These are phyloP conservation scores for Lordiphosa collinella DNA, from an alignment of 1,140 invertebrate genomes.

Conservation along the genomic window DNA sequence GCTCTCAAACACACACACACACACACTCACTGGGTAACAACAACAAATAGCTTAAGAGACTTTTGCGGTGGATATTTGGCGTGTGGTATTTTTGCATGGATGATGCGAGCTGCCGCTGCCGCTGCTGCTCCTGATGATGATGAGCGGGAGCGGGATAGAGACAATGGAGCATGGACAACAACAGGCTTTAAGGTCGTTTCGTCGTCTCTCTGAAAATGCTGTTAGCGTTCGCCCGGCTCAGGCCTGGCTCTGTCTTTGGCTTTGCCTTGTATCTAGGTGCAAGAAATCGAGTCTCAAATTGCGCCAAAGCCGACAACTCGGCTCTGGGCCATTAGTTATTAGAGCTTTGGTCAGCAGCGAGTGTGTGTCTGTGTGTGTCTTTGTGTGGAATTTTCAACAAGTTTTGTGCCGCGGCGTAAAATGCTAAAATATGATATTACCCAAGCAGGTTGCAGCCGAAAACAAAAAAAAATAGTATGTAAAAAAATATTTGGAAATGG, in stretches of 20 bases:
- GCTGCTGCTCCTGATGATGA: slow-evolving; percentile 1
- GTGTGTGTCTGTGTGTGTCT: slow-evolving; percentile 23
- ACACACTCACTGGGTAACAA: background rate
- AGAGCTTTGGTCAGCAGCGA: slow-evolving; percentile 40
- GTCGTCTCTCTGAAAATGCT: slow-evolving; percentile 25
- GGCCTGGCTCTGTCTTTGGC: background rate
- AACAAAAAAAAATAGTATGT: slow-evolving; percentile 13
- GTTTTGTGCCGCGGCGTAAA: slow-evolving; percentile 41
- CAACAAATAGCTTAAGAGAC: slow-evolving; percentile 13
- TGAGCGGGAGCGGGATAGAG: slow-evolving; percentile 5
- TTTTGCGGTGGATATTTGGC: slow-evolving; percentile 7
- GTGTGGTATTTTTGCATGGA: slow-evolving; percentile 9
- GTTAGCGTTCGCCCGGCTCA: slow-evolving; percentile 7
- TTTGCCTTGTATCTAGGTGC: slow-evolving; percentile 48
- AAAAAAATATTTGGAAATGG: slow-evolving; percentile 45
- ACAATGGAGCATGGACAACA: slow-evolving; percentile 5
- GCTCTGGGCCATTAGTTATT: slow-evolving; percentile 65
- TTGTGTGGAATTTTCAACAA: slow-evolving; percentile 58
- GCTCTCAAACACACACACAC: background rate
- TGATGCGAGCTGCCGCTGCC: background rate
- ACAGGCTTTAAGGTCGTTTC: slow-evolving; percentile 36
- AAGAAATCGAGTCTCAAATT: slow-evolving; percentile 67
- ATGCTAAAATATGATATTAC: slow-evolving; percentile 73
- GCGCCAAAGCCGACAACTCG: slow-evolving; percentile 47
- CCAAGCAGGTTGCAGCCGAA: slow-evolving; percentile 60